Base-by-base conservation (phyloP, 2,113 vertebrate genomes). In the Chloropsis hardwickii region DNA sequence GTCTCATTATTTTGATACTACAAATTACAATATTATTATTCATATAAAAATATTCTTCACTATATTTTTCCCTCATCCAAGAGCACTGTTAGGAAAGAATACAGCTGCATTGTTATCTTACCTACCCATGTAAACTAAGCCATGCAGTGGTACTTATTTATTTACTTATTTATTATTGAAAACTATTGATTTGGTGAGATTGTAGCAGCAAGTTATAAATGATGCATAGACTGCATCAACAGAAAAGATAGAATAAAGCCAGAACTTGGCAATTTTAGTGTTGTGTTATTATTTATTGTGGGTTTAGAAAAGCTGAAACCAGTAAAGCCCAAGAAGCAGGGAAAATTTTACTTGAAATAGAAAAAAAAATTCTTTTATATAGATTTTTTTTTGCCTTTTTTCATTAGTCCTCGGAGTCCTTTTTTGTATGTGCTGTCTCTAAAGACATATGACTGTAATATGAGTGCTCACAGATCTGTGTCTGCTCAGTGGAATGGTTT, bases 371-470 rank as follows among this genome's bases (percentile, higher is more conserved):
- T 58, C 2, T 70, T 89, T 74, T 37, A 4, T 53, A 33, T 50
- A 29, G 31, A 3, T 33, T 40, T 58, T 62, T 6, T 18, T 7
- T n/a, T n/a, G 0, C 12, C 9, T 62, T 92, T 66, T 91, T 88
- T 28, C 39, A 50, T 91, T 94, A 57, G 16, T 86, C 6, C 27
- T 78, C n/a, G 20, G 24, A 62, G 44, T 70, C 22, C 2, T 78
- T 91, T 93, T 78, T 48, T 33, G 11, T 83, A 35, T 71, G 21
- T 88, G 57, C 72, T 29, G 29, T 84, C 66, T 89, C 7, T 92
- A 79, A 86, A 92, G 80, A 93, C 40, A 33, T 78, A 93, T 56
- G 61, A 64, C 77, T 92, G 18, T 81, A 92, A 67, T 94, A 88
- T 64, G 65, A 53, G 40, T 84, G n/a, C 87, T 94, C 80, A 92